Evolutionary conservation across 2,888 invertebrate species (phyloP).

Genomic region (Gnatocerus cornutus): DNA sequence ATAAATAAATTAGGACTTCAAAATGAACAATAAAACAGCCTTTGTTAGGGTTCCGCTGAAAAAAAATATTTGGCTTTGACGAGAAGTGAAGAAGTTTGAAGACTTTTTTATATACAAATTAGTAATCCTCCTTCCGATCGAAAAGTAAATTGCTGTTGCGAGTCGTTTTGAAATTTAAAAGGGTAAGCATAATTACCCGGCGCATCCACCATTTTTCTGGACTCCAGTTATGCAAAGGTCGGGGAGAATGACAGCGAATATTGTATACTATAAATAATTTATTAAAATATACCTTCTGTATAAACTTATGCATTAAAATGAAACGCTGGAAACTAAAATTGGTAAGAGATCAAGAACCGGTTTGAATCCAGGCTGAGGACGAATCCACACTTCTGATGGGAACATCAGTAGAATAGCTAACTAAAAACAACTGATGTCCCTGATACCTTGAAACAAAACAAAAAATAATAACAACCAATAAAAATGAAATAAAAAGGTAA

Average conservation of each 20-base stretch:
- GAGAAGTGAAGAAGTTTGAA: too few relatives aligned
- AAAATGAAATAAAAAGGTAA: constrained; percentile 41
- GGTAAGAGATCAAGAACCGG: constrained; percentile 52
- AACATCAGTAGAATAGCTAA: constrained; percentile 66
- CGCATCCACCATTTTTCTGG: too few relatives aligned
- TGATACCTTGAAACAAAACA: constrained; percentile 63
- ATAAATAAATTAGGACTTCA: too few relatives aligned
- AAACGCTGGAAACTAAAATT: constrained; percentile 32
- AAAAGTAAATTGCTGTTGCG: too few relatives aligned
- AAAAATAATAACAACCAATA: constrained; percentile 41
- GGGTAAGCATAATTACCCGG: too few relatives aligned
- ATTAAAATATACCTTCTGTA: constrained; percentile 37
- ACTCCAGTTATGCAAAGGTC: not conserved
- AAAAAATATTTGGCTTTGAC: too few relatives aligned
- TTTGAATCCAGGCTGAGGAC: constrained; percentile 62
- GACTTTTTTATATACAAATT: too few relatives aligned
- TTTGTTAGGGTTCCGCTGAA: too few relatives aligned
- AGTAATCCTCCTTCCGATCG: too few relatives aligned
- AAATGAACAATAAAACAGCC: too few relatives aligned
- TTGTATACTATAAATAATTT: constrained; percentile 39
- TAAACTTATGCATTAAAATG: constrained; percentile 23
- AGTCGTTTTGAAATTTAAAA: too few relatives aligned
- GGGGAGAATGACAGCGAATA: too few relatives aligned
- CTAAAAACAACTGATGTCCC: constrained; percentile 66
- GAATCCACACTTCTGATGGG: constrained; percentile 59